Base-by-base conservation (phyloP, 2,888 invertebrate genomes). In the Eueremaeus valkanovi region DNA sequence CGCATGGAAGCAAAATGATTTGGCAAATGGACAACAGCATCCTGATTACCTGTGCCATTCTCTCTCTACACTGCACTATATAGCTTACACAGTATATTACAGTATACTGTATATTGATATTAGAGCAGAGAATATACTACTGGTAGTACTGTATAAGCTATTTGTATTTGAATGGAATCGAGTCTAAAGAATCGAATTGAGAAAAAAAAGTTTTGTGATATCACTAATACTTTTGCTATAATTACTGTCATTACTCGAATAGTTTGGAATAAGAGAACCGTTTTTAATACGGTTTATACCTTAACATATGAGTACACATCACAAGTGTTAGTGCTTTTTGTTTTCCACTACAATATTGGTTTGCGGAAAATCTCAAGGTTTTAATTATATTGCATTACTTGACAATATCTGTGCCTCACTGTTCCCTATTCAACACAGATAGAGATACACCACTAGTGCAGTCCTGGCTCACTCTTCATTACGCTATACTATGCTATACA, bases 341-440 rank as follows among this genome's bases (percentile, higher is more conserved):
- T 68, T 42, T 24, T 66, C n/a, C 31, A 36, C 18, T 29, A 33
- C 36, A 68, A 3, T 40, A 40, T 27, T 24, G 24, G 68, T 36
- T 66, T 68, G 68, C 68, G 68, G 40, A 68, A 68, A 68, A 68
- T 24, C 68, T 42, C 36, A 63, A 63, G 61, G 61, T 27, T 63
- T 63, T 63, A n/a, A 68, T 68, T 68, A 66, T 68, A 68, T 68
- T 40, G 40, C 68, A 40, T 68, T 68, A 68, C 68, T 68, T 21
- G 68, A 68, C 68, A 68, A 8, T 27, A 55, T 24, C 55, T 16
- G 55, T 29, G 27, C 29, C 29, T 29, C 24, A 55, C 3, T 55
- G 6, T 16, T 51, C 21, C 9, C 51, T n/a, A 51, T 51, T 13
- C 51, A 18, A 29, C 27, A 21, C 24, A 31, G 61, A 31, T 16